A percentile compares a stretch with the other conserved stretches of the same genome.
These are phyloP conservation scores for Helobdella robusta DNA, from an alignment of 2,888 invertebrate genomes.

Conservation along the genomic window DNA sequence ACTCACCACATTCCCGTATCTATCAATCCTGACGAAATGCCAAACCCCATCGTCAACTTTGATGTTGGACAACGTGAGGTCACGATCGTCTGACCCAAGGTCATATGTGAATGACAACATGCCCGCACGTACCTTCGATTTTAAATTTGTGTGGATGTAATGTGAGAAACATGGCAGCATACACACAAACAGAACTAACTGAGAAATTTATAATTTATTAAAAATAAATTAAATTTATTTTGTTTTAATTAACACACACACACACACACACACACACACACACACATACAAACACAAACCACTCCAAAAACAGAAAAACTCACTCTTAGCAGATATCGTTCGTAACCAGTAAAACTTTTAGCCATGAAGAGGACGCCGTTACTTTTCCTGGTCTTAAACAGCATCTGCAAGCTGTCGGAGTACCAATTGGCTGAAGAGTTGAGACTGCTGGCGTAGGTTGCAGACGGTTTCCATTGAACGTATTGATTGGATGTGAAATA, in stretches of 20 bases:
- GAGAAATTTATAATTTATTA: too few relatives aligned
- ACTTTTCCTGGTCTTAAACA: conserved; percentile 84
- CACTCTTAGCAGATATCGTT: conserved; percentile 76
- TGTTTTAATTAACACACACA: background rate
- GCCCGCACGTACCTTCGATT: too few relatives aligned
- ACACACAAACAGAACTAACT: background rate
- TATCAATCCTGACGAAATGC: conserved; percentile 82
- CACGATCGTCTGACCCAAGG: conserved; percentile 66
- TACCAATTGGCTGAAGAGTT: conserved; percentile 37
- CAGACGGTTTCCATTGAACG: conserved; percentile 12
- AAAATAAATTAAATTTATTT: background rate
- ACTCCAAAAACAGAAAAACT: conserved; percentile 28
- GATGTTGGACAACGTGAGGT: conserved; percentile 65
- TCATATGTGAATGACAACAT: conserved; percentile 82
- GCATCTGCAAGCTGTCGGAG: conserved; percentile 61
- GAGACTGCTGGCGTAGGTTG: conserved; percentile 36
- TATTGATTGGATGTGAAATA: conserved; percentile 60
- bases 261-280: too few relatives aligned
- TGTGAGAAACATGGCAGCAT: background rate
- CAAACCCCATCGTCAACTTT: conserved; percentile 64
- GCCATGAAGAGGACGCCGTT: conserved; percentile 82
- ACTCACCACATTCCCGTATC: conserved; percentile 82
- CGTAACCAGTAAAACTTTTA: conserved; percentile 34
- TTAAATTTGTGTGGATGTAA: too few relatives aligned
- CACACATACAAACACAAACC: conserved; percentile 6